Base-by-base conservation (phyloP, 2,888 invertebrate species). In the Steinernema scapterisci region DNA sequence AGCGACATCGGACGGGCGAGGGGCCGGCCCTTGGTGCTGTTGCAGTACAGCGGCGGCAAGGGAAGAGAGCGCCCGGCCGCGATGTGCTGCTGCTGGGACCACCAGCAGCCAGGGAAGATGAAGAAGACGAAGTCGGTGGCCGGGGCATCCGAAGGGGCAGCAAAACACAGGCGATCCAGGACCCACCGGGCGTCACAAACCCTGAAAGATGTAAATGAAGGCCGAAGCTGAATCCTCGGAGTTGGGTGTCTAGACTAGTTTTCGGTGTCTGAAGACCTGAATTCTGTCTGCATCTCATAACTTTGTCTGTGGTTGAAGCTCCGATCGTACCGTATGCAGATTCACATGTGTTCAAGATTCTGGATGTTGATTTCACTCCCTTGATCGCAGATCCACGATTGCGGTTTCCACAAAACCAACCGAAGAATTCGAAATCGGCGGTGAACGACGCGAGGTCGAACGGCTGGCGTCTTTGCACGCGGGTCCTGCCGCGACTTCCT, bases 401-500 rank as follows among this genome's bases (percentile, higher is more conserved):
- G 5, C 54, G 25, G 21, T 5, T 19, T 54, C 21, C 23, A 3
- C 38, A 9, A 38, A 38, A 6, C 9, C 3, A 3, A 38, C 38
- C 38, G 5, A 9, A 9, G 9, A 38, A 38, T 38, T 19, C 21
- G 54, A 54, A 54, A 25, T 21, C 54, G n/a, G 54, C 54, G 54
- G 23, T 25, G 54, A 2, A 5, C 54, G 54, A 25, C 54, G 54
- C 25, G 23, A 25, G 54, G 25, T 19, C 54, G 54, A 54, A 54
- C 54, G 21, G 54, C 23, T 21, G 54, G 25, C 23, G 21, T 54
- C 21, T 54, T 11, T 23, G 54, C 25, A 25, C 6, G 23, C 31
- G 27, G 63, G 63, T 63, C 63, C n/a, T 31, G 31, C 27, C 63
- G n/a, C 63, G 63, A 63, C 63, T 31, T 13, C n/a, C 7, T 63